Percentiles rank a stretch among this genome's conserved stretches.
Conservation (phyloP, 2,113 vertebrate species). For the Rattus rattus region DNA sequence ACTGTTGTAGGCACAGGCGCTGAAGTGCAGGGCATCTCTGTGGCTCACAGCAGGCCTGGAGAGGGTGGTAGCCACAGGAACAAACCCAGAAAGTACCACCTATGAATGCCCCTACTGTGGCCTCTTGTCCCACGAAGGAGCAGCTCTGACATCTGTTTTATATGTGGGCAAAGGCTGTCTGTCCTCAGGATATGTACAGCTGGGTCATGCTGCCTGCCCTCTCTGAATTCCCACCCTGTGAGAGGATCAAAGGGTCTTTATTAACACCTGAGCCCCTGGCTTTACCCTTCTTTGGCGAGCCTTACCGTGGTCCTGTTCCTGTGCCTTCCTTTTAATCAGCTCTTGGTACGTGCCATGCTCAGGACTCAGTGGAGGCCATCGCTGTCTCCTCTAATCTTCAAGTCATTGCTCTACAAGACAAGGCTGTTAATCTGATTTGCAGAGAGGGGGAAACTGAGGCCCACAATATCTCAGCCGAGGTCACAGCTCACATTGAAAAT, state of each 20-base stretch:
- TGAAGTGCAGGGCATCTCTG: not conserved
- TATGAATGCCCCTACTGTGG: not conserved
- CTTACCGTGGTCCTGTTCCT: not conserved
- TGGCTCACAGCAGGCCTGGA: not conserved
- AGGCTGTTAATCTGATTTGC: not conserved
- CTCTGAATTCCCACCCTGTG: not conserved
- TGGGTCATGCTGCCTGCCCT: fast-evolving
- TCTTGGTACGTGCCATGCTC: fast-evolving
- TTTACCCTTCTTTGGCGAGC: not conserved
- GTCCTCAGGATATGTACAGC: not conserved
- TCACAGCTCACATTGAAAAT: not conserved
- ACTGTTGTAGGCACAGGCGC: not conserved
- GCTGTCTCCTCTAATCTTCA: not conserved
- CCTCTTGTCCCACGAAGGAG: not conserved
- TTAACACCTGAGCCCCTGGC: fast-evolving
- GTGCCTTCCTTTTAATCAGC: not conserved
- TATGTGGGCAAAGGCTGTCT: not conserved
- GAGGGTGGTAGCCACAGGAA: not conserved
- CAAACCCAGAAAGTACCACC: fast-evolving
- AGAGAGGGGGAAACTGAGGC: conserved; percentile 15
- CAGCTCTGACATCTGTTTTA: fast-evolving
- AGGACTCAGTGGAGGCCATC: fast-evolving
- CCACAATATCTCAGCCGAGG: not conserved
- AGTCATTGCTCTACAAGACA: not conserved
- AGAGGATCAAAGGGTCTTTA: not conserved